Evolutionary conservation across 2,888 invertebrate species (phyloP), one percentile per base, ranked within the genome.

Genomic region (Melanostoma scalare): DNA sequence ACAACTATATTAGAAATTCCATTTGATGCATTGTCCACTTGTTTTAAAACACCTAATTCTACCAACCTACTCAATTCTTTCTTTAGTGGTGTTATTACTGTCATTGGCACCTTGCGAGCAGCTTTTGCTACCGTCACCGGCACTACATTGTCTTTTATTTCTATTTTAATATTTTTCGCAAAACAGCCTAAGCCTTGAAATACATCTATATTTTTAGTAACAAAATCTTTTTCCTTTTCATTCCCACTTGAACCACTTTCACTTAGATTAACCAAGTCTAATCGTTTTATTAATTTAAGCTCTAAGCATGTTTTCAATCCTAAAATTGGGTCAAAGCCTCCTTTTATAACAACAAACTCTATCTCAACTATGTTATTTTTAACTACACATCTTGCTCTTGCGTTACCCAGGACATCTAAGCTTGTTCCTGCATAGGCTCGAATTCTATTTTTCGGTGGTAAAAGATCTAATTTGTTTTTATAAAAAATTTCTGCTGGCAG

Each of bases 1-100:
- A 81, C 63, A 38, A 85, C 75, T 20, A 68, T 79, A 48, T 73
- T 78, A 10, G 78, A 78, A 35, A 60, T 35, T 53, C 78, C 65
- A 4, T 68, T 65, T 40, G 42, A 42, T 42, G 58, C 55, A 6
- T 67, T 33, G 36, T 68, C 53, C n/a, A 67, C 50, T 6, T 20
- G 30, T 6, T 40, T 44, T 44, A 65, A 63, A 48, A 80, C 71
- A 6, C 46, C 58, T 40, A 60, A 55, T 30, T 72, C 53, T 10
- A 50, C 40, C 31, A 81, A 44, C 31, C 6, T 71, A 30, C n/a
- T 36, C 9, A 60, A 44, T 56, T 61, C 74, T 6, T 38, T 33
- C 48, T 46, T 58, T 36, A 67, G 48, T 46, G 52, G 52, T 10
- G 74, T 58, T 42, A 9, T 42, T 3, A 42, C 6, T 9, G 42